A percentile compares a stretch with the other conserved stretches of the same genome.
These are phyloP conservation scores for Merluccius polli DNA, from an alignment of 2,797 vertebrate species.

Conservation along the genomic window DNA sequence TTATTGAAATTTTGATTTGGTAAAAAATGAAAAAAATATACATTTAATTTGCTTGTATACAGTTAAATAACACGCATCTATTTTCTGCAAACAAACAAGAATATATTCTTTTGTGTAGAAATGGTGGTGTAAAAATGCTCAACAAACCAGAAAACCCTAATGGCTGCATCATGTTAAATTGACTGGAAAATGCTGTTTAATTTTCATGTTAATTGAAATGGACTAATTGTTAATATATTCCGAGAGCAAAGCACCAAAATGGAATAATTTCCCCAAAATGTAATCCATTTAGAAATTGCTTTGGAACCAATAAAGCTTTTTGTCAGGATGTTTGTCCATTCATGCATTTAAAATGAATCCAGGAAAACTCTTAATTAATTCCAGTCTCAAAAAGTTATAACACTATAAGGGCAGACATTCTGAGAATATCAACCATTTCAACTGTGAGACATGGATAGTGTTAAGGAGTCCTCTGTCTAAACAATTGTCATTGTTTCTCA, in stretches of 20 bases:
- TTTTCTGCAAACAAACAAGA: conserved; percentile 33
- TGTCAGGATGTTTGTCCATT: conserved; percentile 36
- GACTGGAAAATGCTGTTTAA: conserved; percentile 97
- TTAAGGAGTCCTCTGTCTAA: conserved; percentile 67
- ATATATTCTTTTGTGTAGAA: conserved; percentile 41
- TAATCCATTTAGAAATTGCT: conserved; percentile 63
- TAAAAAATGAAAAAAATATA: neutral
- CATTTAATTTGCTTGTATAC: neutral
- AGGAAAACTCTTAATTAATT: conserved; percentile 44
- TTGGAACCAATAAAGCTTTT: conserved; percentile 42
- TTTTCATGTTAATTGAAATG: conserved; percentile 97
- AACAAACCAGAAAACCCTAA: conserved; percentile 74
- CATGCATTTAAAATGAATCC: conserved; percentile 39
- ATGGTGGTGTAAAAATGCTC: conserved; percentile 56
- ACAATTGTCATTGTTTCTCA: conserved; percentile 74
- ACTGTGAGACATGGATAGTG: conserved; percentile 56
- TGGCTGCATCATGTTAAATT: conserved; percentile 93
- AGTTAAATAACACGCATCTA: neutral
- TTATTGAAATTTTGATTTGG: neutral
- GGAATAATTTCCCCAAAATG: conserved; percentile 62
- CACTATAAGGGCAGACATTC: conserved; percentile 23
- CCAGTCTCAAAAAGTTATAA: conserved; percentile 40
- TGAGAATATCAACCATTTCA: conserved; percentile 33
- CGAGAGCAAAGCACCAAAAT: conserved; percentile 71
- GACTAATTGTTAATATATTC: conserved; percentile 95